Evolutionary conservation across 2,888 invertebrate species (phyloP).

Genomic region (Drosophila fulvimacula): DNA sequence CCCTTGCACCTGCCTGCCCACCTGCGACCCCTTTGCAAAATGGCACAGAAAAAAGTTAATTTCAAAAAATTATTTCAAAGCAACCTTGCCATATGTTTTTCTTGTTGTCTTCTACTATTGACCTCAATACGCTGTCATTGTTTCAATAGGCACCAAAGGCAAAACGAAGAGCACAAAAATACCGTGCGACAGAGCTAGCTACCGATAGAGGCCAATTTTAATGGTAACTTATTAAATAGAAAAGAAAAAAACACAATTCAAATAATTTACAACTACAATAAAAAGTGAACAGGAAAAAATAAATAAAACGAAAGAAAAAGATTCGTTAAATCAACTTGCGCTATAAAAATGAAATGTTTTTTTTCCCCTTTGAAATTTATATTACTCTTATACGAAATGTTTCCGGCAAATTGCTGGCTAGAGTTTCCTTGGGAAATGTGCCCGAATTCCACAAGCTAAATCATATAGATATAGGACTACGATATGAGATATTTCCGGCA

Average conservation of each 20-base stretch:
- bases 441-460: neutral
- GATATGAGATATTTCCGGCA: too few species aligned
- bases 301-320: conserved; percentile 10
- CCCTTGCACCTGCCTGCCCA: neutral
- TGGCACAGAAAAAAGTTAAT: conserved; percentile 63
- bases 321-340: conserved; percentile 2
- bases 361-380: conserved; percentile 5
- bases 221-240: conserved; percentile 68
- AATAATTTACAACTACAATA: conserved; percentile 29
- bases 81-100: conserved; percentile 78
- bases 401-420: conserved; percentile 12
- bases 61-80: conserved; percentile 76
- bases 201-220: conserved; percentile 43
- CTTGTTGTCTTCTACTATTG: conserved; percentile 77
- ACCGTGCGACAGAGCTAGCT: neutral
- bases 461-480: neutral
- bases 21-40: conserved; percentile 21
- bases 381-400: conserved; percentile 14
- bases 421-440: neutral
- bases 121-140: conserved; percentile 73
- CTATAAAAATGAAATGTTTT: conserved; percentile 24
- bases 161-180: neutral
- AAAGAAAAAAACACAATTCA: conserved; percentile 39
- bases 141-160: conserved; percentile 66
- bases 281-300: conserved; percentile 25